Percentiles rank a stretch among this genome's conserved stretches.
Conservation (phyloP, 2,113 vertebrate genomes). For the Apus apus region DNA sequence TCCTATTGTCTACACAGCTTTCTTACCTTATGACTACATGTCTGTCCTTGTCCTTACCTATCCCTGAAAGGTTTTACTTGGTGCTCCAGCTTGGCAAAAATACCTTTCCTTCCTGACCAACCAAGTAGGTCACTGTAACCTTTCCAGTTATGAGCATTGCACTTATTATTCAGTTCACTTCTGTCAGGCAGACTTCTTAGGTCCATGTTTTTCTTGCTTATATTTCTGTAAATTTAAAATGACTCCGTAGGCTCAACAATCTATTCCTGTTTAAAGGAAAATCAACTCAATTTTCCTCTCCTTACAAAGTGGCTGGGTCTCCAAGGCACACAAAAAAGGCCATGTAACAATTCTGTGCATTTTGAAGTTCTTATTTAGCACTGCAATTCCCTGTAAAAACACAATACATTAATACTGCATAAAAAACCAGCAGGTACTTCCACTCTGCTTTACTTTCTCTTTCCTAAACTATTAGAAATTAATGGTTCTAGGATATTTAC, state of each 20-base stretch:
- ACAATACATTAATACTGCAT: accelerated
- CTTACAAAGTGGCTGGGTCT: not conserved
- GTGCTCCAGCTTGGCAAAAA: not conserved
- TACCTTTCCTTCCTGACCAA: no score
- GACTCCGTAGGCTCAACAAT: not conserved
- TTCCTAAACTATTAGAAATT: not conserved
- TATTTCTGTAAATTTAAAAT: not conserved
- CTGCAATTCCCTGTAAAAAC: not conserved
- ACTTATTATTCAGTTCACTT: not conserved
- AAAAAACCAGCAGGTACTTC: not conserved
- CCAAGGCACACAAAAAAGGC: not conserved
- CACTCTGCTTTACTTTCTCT: not conserved
- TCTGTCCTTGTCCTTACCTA: accelerated
- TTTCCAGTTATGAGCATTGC: not conserved
- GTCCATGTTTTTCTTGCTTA: not conserved
- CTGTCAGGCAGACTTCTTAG: not conserved
- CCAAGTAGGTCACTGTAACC: not conserved
- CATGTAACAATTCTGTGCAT: not conserved
- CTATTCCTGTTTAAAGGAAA: not conserved
- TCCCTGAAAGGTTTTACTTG: accelerated
- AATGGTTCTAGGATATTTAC: not conserved
- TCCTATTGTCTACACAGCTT: accelerated
- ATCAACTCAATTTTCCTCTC: not conserved
- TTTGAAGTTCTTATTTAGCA: not conserved
- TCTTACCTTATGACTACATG: not conserved